Conservation (phyloP, 2,113 vertebrate genomes). For the Scatophagus argus region DNA sequence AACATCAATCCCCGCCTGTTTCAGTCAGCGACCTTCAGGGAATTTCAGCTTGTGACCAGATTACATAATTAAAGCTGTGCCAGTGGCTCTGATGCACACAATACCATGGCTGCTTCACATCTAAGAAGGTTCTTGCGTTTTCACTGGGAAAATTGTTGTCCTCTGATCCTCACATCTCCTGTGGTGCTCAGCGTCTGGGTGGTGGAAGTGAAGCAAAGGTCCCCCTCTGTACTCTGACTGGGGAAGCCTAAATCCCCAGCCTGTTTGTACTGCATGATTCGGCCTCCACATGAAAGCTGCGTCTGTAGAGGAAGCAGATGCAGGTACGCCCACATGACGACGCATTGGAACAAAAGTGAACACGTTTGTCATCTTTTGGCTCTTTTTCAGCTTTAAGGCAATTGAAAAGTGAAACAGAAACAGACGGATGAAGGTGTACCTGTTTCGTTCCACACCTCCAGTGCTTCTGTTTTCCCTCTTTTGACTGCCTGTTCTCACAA, state of each 20-base stretch:
- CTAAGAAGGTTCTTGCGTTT: neutral
- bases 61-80: neutral
- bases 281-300: neutral
- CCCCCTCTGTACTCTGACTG: neutral
- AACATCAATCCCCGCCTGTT: neutral
- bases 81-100: neutral
- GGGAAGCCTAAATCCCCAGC: neutral
- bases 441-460: neutral
- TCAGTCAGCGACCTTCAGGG: neutral
- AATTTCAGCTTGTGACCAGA: neutral
- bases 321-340: neutral
- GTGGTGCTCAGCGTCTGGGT: neutral
- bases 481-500: neutral
- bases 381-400: neutral
- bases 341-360: conserved; percentile 5
- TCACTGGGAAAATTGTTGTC: neutral
- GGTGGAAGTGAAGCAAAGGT: neutral
- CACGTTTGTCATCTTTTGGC: neutral
- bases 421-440: neutral
- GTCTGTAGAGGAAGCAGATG: neutral
- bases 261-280: neutral
- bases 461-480: neutral
- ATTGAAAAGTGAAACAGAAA: neutral
- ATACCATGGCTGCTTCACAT: neutral
- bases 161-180: neutral